Evolutionary conservation across 1,140 invertebrate genomes (phyloP).

Genomic region (Andrena cerasifolii): DNA sequence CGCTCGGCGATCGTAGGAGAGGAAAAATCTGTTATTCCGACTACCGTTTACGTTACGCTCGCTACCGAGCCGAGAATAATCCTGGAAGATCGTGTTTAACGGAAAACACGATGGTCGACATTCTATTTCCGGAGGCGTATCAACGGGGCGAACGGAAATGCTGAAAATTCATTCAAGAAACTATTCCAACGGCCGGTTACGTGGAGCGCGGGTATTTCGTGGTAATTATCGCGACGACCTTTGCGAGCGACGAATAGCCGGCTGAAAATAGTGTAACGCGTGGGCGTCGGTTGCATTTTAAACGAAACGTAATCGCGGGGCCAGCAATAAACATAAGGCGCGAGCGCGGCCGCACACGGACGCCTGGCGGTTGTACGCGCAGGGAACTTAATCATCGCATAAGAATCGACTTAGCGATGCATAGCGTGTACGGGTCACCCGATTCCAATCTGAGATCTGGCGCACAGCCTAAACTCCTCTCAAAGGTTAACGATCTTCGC

Average conservation of each 20-base stretch:
- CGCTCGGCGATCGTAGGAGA: neutral
- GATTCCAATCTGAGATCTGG: conserved; percentile 76
- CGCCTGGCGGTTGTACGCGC: no score
- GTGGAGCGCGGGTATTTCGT: conserved; percentile 15
- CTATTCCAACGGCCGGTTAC: conserved; percentile 33
- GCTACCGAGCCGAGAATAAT: conserved; percentile 16
- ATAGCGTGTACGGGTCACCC: conserved; percentile 69
- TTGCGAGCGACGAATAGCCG: conserved; percentile 44
- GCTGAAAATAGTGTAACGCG: conserved; percentile 54
- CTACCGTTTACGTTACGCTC: neutral
- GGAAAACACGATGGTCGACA: conserved; percentile 16
- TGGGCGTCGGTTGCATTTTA: conserved; percentile 44
- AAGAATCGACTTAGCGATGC: conserved; percentile 65
- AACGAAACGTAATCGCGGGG: conserved; percentile 35
- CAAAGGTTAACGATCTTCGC: conserved; percentile 77
- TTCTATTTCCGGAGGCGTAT: conserved; percentile 44
- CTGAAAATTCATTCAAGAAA: conserved; percentile 47
- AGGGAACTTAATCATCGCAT: conserved; percentile 60
- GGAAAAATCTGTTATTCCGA: conserved; percentile 8
- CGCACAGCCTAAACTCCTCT: conserved; percentile 66
- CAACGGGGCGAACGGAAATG: conserved; percentile 34
- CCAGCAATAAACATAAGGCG: conserved; percentile 34
- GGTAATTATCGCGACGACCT: conserved; percentile 54
- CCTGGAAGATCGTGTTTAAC: neutral
- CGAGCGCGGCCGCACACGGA: neutral